Evolutionary conservation across 2,797 vertebrate genomes (phyloP).

Genomic region (Notolepis coatsorum): DNA sequence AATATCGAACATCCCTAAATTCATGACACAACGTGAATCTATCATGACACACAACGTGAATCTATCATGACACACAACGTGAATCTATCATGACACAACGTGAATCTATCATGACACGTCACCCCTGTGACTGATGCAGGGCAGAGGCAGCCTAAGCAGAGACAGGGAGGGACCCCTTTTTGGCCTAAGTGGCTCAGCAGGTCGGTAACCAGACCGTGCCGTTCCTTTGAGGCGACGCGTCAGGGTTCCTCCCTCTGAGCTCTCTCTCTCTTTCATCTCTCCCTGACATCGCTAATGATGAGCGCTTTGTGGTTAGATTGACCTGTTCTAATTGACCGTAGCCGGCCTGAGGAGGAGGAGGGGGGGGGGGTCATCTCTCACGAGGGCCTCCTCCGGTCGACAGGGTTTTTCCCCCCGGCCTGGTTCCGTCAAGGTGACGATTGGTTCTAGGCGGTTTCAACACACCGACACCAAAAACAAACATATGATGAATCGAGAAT

Average conservation of each 20-base stretch:
- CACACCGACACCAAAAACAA: too few relatives aligned
- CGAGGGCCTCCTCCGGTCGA: background rate
- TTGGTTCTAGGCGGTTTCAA: too few relatives aligned
- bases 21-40: too few relatives aligned
- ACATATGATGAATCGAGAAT: too few relatives aligned
- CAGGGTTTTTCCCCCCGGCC: too few relatives aligned
- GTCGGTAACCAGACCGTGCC: slow-evolving; percentile 60
- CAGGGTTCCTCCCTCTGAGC: slow-evolving; percentile 48
- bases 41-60: too few relatives aligned
- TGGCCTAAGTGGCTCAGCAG: slow-evolving; percentile 61
- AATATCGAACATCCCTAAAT: too few relatives aligned
- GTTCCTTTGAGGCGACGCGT: slow-evolving; percentile 58
- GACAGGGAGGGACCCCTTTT: too few relatives aligned
- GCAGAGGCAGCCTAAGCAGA: too few relatives aligned
- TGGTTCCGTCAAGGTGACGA: too few relatives aligned
- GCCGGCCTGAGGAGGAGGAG: slow-evolving; percentile 28
- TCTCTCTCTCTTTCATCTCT: slow-evolving; percentile 66
- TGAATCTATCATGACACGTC: slow-evolving; percentile 45
- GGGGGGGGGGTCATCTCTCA: background rate
- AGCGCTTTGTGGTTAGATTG: slow-evolving; percentile 70
- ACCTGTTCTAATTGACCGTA: slow-evolving; percentile 66
- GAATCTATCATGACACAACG: slow-evolving; percentile 37
- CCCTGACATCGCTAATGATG: slow-evolving; percentile 69
- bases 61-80: too few relatives aligned
- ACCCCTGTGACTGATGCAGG: slow-evolving; percentile 45